phyloP scores from a whole-genome alignment of 2,797 vertebrate species.

The Alectoris magna region DNA sequence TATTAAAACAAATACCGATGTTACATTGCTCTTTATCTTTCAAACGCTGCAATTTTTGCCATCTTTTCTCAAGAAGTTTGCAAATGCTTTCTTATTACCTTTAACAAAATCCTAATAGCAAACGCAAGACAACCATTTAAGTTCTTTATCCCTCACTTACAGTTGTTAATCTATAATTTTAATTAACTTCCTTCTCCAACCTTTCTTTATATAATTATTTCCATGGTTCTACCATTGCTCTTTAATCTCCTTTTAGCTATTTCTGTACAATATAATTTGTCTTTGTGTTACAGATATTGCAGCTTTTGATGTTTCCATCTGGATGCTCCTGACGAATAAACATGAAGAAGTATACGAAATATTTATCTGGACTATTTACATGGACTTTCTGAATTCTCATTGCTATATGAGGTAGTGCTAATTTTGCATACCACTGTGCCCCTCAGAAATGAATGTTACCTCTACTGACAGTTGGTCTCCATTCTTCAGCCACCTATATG shows the following conservation, averaged over 20 bases:
- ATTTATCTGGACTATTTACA: neutral
- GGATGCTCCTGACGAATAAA: neutral
- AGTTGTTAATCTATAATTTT: neutral
- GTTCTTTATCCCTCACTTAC: neutral
- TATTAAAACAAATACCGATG: neutral
- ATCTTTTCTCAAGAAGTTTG: neutral
- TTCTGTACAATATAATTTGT: neutral
- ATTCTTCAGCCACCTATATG: conserved; percentile 93
- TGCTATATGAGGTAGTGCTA: rapidly evolving
- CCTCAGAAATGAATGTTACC: conserved; percentile 74
- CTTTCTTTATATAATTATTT: neutral
- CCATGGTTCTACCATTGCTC: neutral
- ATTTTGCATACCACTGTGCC: neutral
- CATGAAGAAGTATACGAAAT: rapidly evolving
- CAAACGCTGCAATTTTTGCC: neutral
- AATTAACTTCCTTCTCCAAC: neutral
- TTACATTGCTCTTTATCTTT: neutral
- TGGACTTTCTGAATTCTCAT: rapidly evolving
- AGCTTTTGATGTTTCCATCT: neutral
- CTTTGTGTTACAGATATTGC: neutral
- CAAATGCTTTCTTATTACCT: neutral
- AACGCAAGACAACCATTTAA: neutral
- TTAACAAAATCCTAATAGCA: neutral
- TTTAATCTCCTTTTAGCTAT: neutral
- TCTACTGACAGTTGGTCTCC: conserved; percentile 85